Conservation (phyloP, 2,113 vertebrate species). For the Cairina moschata region DNA sequence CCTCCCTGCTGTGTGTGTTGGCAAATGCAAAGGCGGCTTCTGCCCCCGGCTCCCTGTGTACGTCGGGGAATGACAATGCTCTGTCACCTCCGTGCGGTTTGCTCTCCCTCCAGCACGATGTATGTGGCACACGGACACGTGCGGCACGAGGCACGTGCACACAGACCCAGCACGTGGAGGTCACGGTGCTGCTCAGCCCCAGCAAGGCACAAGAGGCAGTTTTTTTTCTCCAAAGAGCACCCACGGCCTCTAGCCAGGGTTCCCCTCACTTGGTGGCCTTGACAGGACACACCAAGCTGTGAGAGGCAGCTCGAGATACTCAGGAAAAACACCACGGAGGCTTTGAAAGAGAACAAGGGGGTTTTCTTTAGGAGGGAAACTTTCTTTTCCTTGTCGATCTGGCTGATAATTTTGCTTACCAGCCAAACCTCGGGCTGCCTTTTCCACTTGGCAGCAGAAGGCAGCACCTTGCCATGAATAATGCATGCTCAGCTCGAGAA, state of each 20-base stretch:
- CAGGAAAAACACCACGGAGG: neutral
- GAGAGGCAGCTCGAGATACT: neutral
- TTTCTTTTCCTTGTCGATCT: neutral
- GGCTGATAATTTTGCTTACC: neutral
- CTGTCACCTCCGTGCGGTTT: rapidly evolving
- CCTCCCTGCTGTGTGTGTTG: neutral
- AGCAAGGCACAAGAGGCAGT: neutral
- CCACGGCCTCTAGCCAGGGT: neutral
- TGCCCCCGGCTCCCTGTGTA: neutral
- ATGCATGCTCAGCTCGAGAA: neutral
- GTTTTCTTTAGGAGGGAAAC: neutral
- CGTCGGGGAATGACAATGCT: neutral
- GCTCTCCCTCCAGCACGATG: neutral
- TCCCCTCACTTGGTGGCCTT: neutral
- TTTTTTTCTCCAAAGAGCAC: neutral
- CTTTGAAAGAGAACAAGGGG: neutral
- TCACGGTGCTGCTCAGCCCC: neutral
- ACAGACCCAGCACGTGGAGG: neutral
- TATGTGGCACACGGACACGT: rapidly evolving
- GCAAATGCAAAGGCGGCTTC: neutral
- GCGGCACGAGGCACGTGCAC: neutral
- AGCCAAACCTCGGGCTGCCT: neutral
- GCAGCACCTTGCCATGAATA: neutral
- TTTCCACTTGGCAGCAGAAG: neutral
- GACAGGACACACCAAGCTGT: neutral